Percentiles rank a stretch among this genome's conserved stretches.
Conservation (phyloP, 1,140 invertebrate genomes). For the Bathynomus jamesi region DNA sequence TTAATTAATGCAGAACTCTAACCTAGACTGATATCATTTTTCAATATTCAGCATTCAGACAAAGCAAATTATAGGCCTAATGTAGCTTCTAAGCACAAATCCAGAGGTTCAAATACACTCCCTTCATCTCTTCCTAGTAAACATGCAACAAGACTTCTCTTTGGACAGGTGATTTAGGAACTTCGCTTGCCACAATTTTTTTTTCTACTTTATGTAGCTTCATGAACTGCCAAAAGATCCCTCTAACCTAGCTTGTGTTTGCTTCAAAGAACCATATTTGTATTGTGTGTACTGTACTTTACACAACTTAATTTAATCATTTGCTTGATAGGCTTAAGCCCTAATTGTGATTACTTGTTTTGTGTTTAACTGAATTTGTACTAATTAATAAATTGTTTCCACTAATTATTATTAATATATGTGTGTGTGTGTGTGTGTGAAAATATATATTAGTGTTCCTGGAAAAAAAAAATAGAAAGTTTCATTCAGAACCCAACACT, state of each 20-base stretch:
- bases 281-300: background rate
- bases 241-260: background rate
- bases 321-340: background rate
- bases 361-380: background rate
- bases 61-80: background rate
- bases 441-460: background rate
- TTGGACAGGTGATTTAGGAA: background rate
- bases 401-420: background rate
- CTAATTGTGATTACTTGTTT: background rate
- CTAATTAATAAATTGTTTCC: background rate
- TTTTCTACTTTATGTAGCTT: background rate
- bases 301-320: background rate
- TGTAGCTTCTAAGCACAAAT: background rate
- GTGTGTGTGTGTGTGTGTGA: background rate
- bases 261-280: background rate
- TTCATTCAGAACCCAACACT: too few relatives aligned
- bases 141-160: background rate
- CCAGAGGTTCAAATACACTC: background rate
- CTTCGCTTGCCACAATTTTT: background rate
- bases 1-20: too few relatives aligned
- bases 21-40: too few relatives aligned
- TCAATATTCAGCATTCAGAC: background rate
- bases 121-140: background rate
- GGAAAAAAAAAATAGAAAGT: too few relatives aligned
- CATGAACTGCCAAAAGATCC: background rate